Base-by-base conservation (phyloP, 2,113 vertebrate species). In the Rhizomys pruinosus region DNA sequence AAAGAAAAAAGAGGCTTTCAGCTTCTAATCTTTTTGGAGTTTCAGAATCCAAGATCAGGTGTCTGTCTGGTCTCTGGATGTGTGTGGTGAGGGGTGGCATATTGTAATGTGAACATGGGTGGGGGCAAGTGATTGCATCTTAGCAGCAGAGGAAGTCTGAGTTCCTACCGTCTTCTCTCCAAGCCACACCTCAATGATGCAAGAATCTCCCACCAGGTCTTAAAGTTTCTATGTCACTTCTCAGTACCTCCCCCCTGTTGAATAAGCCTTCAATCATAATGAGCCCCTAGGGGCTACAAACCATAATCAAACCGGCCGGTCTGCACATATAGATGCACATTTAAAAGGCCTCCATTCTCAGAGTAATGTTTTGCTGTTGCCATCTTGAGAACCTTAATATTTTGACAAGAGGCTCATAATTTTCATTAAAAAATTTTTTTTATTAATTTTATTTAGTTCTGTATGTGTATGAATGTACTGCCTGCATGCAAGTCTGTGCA, bases 331-430 rank as follows among this genome's bases (percentile, higher is more conserved):
- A 23, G 27, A 0, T 6, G 3, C 55, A 23, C 22, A 81, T 16
- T 69, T 7, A 68, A 66, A 87, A 90, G 23, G 2, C 2, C 34
- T n/a, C 55, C 66, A 55, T 9, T 25, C 29, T 55, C 66, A 27
- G 44, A 87, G 71, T 66, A 52, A 44, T 84, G 42, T 59, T 92
- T 34, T 84, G 29, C 52, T 92, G 15, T 63, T 3, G 1, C 13
- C 8, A 57, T 79, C 32, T 78, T 84, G 57, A 86, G 89, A 78
- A 52, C 47, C 27, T 68, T 93, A 47, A 79, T 59, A 77, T 88
- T 77, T 86, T 29, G 74, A 86, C 16, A 89, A 77, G 42, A 37
- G 16, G 1, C 6, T 27, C 69, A 78, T 44, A 22, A 76, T 47
- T 90, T 74, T 92, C 42, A n/a, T n/a, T n/a, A n/a, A n/a, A n/a